These are phyloP conservation scores for Sphaerophoria taeniata DNA, from an alignment of 2,888 invertebrate species.

Conservation along the genomic window DNA sequence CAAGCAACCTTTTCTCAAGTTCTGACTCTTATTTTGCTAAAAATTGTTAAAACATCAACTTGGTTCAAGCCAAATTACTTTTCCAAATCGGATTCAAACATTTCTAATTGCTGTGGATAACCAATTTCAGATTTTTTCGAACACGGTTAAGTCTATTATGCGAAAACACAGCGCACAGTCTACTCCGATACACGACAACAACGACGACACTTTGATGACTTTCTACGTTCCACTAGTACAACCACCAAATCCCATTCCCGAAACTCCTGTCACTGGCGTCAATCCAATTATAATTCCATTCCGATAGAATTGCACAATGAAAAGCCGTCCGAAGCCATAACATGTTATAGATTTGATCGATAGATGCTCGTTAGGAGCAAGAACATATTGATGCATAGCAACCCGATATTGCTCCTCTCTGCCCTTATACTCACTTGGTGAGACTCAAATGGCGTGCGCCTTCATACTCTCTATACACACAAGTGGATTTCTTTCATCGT, in stretches of 20 bases:
- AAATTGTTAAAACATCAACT: too few relatives aligned
- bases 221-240: not conserved
- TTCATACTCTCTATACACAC: not conserved
- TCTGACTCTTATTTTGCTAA: too few relatives aligned
- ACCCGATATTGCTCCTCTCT: constrained; percentile 34
- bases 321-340: constrained; percentile 41
- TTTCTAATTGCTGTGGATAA: too few relatives aligned
- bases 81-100: too few relatives aligned
- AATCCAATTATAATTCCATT: constrained; percentile 63
- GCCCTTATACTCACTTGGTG: constrained; percentile 1
- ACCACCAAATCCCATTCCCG: constrained; percentile 14
- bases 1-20: too few relatives aligned
- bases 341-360: constrained; percentile 57
- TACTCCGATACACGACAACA: too few relatives aligned
- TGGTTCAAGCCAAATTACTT: too few relatives aligned
- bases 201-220: constrained; percentile 1
- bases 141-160: too few relatives aligned
- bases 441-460: constrained; percentile 26
- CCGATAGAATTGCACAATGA: constrained; percentile 34
- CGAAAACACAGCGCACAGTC: too few relatives aligned
- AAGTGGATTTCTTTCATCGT: constrained; percentile 4
- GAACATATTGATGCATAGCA: constrained; percentile 53
- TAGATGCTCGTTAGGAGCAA: constrained; percentile 61
- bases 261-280: constrained; percentile 30
- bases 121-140: too few relatives aligned